These are phyloP conservation scores for Callipepla squamata DNA, from an alignment of 2,113 vertebrate species.

Conservation along the genomic window DNA sequence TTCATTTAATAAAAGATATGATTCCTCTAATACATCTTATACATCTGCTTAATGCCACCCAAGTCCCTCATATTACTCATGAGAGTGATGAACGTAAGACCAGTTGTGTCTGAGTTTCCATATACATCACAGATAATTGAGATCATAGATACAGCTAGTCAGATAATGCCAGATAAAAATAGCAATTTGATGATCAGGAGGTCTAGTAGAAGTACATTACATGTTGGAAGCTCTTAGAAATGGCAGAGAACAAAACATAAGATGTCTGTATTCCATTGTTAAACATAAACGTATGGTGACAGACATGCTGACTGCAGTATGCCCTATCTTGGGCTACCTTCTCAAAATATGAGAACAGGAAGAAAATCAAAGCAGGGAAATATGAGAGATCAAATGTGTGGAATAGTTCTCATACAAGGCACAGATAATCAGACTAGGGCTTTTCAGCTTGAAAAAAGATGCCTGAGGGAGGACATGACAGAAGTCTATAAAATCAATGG, in stretches of 20 bases:
- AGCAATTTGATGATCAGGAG: background rate
- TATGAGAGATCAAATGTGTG: background rate
- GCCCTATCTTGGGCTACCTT: background rate
- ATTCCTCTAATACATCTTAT: background rate
- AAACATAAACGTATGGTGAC: background rate
- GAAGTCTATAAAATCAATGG: slow-evolving; percentile 24
- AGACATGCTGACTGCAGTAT: background rate
- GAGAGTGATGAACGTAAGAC: background rate
- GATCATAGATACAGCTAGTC: background rate
- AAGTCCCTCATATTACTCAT: background rate
- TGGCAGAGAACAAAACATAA: background rate
- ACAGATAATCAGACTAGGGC: background rate
- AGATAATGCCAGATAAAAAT: background rate
- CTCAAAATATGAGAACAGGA: background rate
- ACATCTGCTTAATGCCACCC: background rate
- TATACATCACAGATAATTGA: accelerated
- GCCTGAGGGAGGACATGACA: background rate
- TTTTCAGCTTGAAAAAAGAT: background rate
- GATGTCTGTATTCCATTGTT: background rate
- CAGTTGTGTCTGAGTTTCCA: background rate
- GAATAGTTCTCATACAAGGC: background rate
- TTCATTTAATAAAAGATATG: background rate
- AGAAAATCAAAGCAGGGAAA: background rate
- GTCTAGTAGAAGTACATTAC: background rate
- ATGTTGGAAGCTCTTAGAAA: background rate